Evolutionary conservation across 2,888 invertebrate species (phyloP).

Genomic region (Antheraea yamamai): DNA sequence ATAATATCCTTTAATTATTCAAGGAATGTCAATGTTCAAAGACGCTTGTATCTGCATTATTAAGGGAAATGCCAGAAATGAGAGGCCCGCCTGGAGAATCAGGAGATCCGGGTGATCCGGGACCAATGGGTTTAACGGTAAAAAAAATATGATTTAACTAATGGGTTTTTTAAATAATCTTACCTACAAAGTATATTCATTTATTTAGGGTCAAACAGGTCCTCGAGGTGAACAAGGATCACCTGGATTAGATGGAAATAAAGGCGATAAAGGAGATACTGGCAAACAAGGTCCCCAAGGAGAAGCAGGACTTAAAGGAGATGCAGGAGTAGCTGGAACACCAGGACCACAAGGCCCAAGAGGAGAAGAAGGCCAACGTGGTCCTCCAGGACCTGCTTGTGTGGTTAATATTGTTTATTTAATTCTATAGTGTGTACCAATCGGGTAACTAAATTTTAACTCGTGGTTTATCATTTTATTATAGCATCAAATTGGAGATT

Average conservation of each 20-base stretch:
- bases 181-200: conserved; percentile 27
- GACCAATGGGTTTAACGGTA: conserved; percentile 39
- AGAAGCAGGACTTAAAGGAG: conserved; percentile 87
- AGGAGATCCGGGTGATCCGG: conserved; percentile 54
- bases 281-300: conserved; percentile 75
- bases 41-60: conserved; percentile 48
- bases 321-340: conserved; percentile 86
- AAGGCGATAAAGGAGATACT: conserved; percentile 85
- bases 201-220: conserved; percentile 83
- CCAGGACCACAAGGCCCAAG: conserved; percentile 85
- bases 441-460: conserved; percentile 19
- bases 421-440: conserved; percentile 33
- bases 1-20: conserved; percentile 11
- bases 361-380: conserved; percentile 85
- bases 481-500: neutral
- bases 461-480: neutral
- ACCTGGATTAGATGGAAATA: conserved; percentile 80
- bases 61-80: conserved; percentile 58
- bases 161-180: conserved; percentile 52
- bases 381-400: conserved; percentile 75
- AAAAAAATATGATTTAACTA: conserved; percentile 67
- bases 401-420: conserved; percentile 41
- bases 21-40: conserved; percentile 63
- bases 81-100: conserved; percentile 80
- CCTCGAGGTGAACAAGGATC: conserved; percentile 83